Evolutionary conservation across 2,797 vertebrate genomes (phyloP), one percentile per base, ranked within the genome.

Genomic region (Hylomyscus alleni): DNA sequence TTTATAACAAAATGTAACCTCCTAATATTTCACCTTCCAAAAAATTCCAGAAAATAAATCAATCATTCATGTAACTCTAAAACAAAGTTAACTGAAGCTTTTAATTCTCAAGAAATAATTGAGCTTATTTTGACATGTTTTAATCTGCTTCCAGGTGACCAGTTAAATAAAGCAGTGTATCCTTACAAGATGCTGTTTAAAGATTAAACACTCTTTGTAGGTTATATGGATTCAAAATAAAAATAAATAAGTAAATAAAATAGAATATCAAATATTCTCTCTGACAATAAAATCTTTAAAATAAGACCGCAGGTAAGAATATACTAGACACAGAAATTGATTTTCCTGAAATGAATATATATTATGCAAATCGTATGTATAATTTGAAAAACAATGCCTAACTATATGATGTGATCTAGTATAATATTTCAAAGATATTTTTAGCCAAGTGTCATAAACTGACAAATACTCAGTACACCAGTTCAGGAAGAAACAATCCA

Each of bases 401-500:
- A 12, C 76, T 65, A 44, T 31, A 77, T 91, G 4, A 37, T 73
- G 0, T 13, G 12, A 87, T 87, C 15, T 26, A 12, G 10, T 47
- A 89, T 94, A 20, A 94, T 9, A 91, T 37, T 65, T 75, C 6
- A 20, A 89, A 90, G 77, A 92, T 50, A 44, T 91, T 56, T 17
- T 85, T 80, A 73, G 47, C 0, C 76, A 44, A 17, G 13, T 90
- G 40, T 58, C 34, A 9, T 24, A 50, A 13, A 81, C 47, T 93
- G 58, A 92, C 17, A 83, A 76, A 73, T 69, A 81, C 0, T 82
- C 31, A 50, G 19, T 1, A 60, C 2, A 78, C 54, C 29, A 50
- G 47, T 67, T 89, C 9, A 93, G 52, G 52, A 47, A 14, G 37
- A 76, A 69, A 47, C 17, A 40, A 15, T 75, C 1, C 7, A 44